A percentile compares a stretch with the other conserved stretches of the same genome.
These are phyloP conservation scores for Tragulus kanchil DNA, from an alignment of 2,113 vertebrate species.

Conservation along the genomic window DNA sequence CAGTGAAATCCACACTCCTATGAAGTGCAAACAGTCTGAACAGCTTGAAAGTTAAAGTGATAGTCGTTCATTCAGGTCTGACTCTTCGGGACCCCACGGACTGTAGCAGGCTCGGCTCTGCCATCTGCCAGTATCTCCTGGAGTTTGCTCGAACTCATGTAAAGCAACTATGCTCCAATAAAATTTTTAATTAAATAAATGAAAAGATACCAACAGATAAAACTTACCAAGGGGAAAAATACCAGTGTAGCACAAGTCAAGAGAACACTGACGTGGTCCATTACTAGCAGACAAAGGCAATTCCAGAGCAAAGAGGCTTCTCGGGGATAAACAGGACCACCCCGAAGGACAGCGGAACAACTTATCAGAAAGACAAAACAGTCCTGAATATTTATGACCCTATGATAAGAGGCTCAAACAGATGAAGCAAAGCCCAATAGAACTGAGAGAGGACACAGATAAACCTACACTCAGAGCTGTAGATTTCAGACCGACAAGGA, in stretches of 20 bases:
- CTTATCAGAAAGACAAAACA: neutral
- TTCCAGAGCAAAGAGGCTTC: neutral
- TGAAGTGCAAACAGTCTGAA: no score
- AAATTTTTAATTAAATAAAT: neutral
- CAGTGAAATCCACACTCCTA: neutral
- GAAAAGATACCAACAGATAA: neutral
- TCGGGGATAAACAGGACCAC: neutral
- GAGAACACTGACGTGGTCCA: neutral
- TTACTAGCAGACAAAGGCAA: no score
- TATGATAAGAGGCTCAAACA: neutral
- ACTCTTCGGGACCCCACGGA: neutral
- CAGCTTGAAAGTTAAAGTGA: neutral
- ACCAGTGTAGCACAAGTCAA: rapidly evolving
- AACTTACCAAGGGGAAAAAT: neutral
- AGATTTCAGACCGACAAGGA: neutral
- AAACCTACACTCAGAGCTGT: rapidly evolving
- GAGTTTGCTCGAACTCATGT: neutral
- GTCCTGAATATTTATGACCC: no score
- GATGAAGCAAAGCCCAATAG: rapidly evolving
- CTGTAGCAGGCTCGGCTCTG: neutral
- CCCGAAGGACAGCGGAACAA: neutral
- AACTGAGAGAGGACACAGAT: neutral
- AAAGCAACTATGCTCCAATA: neutral
- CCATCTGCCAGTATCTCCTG: neutral
- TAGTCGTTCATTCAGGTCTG: neutral